Base-by-base conservation (phyloP, 2,113 vertebrate genomes). In the Mustela nigripes region DNA sequence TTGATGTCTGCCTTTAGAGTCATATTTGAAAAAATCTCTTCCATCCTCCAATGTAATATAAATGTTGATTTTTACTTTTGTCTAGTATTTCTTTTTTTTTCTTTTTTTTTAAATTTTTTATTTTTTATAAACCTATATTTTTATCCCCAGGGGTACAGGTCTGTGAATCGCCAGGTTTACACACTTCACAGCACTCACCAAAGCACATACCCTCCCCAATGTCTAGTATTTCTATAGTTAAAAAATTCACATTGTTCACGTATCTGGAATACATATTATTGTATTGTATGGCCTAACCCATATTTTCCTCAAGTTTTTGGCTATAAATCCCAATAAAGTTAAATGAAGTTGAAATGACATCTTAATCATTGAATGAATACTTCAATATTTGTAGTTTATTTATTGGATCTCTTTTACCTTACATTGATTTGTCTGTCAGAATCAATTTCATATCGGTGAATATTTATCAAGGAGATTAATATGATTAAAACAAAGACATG, bases 361-460 rank as follows among this genome's bases (percentile, higher is more conserved):
- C 31, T 87, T 76, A 69, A 93, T 62, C 76, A 94, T 83, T 63
- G 82, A 96, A 67, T 36, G 15, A 89, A 74, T 95, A 92, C 15
- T 78, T 85, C 67, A 94, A 90, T 94, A 86, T 89, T 92, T 60
- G 9, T 81, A 56, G 36, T 79, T 95, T 95, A 78, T 90, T 97
- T 92, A 95, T 91, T 89, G 15, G 7, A 28, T 86, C 85, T 65
- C 42, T 83, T 42, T 87, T 80, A 71, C 50, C 53, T 74, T 93
- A 85, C 42, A 90, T 83, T 90, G 58, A 78, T 62, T 84, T 88
- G 6, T 69, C n/a, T 81, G 50, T 83, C 94, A 79, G 22, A 87
- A 87, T 73, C 93, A 94, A 89, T 82, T 95, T 96, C 5, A 63
- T 58, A 82, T 92, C 85, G 53, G 48, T 87, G 26, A 71, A 67